Conservation (phyloP, 2,888 invertebrate species). For the Himalopsyche tibetana region DNA sequence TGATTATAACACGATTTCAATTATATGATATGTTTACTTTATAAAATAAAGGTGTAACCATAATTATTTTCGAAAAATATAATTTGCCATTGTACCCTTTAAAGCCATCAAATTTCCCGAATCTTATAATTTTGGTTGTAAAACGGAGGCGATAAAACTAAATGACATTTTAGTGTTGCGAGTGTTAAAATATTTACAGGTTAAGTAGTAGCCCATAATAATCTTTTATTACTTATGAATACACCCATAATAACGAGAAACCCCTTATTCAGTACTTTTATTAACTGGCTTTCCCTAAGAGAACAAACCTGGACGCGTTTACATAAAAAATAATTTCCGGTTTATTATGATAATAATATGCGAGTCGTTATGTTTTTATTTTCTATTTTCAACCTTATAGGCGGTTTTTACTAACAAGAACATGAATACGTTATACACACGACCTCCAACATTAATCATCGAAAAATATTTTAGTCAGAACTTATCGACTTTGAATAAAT, state of each 20-base stretch:
- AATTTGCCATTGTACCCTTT: neutral
- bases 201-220: constrained; percentile 40
- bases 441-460: neutral
- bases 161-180: constrained; percentile 35
- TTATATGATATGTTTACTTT: no score
- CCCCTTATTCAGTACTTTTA: constrained; percentile 37
- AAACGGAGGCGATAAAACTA: constrained; percentile 11
- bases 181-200: constrained; percentile 37
- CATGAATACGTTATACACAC: neutral
- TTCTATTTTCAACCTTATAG: neutral
- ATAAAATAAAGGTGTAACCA: no score
- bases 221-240: constrained; percentile 43
- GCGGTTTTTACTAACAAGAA: constrained; percentile 3
- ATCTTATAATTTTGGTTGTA: constrained; percentile 36
- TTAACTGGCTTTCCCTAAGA: constrained; percentile 13
- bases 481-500: no score
- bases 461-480: neutral
- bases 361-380: constrained; percentile 10
- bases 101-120: constrained; percentile 12
- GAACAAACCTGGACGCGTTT: constrained; percentile 31
- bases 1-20: no score
- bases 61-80: neutral
- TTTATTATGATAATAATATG: constrained; percentile 38
- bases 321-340: constrained; percentile 37
- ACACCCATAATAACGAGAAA: constrained; percentile 35